Percentiles rank a stretch among this genome's conserved stretches.
These are phyloP conservation scores for Aphodius sticticus DNA, from an alignment of 2,888 invertebrate species.

Conservation along the genomic window DNA sequence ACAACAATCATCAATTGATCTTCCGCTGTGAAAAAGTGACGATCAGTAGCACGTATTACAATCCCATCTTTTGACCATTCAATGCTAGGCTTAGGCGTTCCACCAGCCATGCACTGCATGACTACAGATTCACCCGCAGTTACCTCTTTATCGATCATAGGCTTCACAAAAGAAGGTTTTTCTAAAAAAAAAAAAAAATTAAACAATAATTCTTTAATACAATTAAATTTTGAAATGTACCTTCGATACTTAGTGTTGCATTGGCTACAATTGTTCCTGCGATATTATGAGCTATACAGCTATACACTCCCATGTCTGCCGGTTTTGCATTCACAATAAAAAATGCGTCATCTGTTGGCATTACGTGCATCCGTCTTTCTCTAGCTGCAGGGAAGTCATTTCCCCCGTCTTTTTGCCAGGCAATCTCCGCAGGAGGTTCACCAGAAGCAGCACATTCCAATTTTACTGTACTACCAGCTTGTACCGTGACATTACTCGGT, in stretches of 20 bases:
- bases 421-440: constrained; percentile 87
- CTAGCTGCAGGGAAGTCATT: constrained; percentile 94
- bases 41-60: constrained; percentile 74
- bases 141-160: constrained; percentile 86
- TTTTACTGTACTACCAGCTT: constrained; percentile 84
- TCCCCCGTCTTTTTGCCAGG: constrained; percentile 92
- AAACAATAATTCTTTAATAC: constrained; percentile 5
- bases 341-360: constrained; percentile 90
- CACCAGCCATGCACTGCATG: constrained; percentile 86
- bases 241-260: constrained; percentile 82
- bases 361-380: constrained; percentile 91
- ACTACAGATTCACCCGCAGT: constrained; percentile 85
- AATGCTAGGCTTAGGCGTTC: constrained; percentile 82
- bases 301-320: constrained; percentile 90
- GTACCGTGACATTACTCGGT: constrained; percentile 84
- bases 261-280: constrained; percentile 89
- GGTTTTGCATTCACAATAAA: constrained; percentile 92
- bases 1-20: constrained; percentile 89
- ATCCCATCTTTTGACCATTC: constrained; percentile 88
- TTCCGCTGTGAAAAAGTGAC: constrained; percentile 87
- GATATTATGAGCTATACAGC: constrained; percentile 90
- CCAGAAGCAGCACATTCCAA: constrained; percentile 92
- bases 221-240: constrained; percentile 48
- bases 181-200: constrained; percentile 63
- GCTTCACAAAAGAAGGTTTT: constrained; percentile 85